Percentiles rank a stretch among this genome's conserved stretches.
These are phyloP conservation scores for Parnassius mnemosyne DNA, from an alignment of 2,888 invertebrate genomes.

Conservation along the genomic window DNA sequence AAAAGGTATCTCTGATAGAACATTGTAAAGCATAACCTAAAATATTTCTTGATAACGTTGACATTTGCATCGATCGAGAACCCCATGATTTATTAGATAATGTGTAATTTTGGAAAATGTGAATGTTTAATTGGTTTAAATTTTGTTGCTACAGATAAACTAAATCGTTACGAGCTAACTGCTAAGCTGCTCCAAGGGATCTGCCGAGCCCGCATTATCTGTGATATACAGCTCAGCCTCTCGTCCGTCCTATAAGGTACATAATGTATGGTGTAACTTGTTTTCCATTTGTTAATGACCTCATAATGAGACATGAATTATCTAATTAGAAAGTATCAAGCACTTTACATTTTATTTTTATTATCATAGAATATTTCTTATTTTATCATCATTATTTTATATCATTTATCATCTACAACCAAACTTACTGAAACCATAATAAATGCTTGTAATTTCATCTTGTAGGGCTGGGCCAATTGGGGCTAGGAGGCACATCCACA, in stretches of 20 bases:
- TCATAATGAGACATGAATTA: not conserved
- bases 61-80: slow-evolving; percentile 27
- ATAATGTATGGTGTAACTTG: not conserved
- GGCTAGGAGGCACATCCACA: slow-evolving; percentile 82
- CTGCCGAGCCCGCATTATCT: slow-evolving; percentile 80
- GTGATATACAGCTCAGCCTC: slow-evolving; percentile 82
- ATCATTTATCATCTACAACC: no score
- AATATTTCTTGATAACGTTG: slow-evolving; percentile 30
- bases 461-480: slow-evolving; percentile 84
- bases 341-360: no score
- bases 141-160: slow-evolving; percentile 48
- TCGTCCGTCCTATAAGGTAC: slow-evolving; percentile 80
- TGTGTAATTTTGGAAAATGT: slow-evolving; percentile 11
- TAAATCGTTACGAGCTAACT: slow-evolving; percentile 74
- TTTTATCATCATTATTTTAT: no score
- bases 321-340: not conserved
- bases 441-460: slow-evolving; percentile 26
- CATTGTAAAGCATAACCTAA: slow-evolving; percentile 63
- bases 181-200: slow-evolving; percentile 76
- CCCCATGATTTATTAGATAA: slow-evolving; percentile 9
- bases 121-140: slow-evolving; percentile 24
- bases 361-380: no score
- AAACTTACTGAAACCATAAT: no score
- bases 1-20: slow-evolving; percentile 32
- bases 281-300: slow-evolving; percentile 1